Evolutionary conservation across 2,888 invertebrate species (phyloP), one percentile per base, ranked within the genome.

Genomic region (Phoenoteleia sp.): DNA sequence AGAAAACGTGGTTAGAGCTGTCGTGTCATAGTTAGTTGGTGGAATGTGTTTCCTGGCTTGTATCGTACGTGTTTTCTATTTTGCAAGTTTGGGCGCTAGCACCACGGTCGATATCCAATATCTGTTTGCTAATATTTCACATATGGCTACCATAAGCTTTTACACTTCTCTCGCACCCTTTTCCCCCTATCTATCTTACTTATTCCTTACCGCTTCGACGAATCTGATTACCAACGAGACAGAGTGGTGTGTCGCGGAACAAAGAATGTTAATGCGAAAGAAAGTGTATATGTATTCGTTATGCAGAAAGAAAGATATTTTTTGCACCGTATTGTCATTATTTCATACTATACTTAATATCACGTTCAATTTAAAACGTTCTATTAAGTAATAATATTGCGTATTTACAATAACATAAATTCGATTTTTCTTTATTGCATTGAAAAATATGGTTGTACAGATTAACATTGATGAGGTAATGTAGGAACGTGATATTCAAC

Each of bases 61-160:
- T 82, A 80, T 76, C 66, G 75, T 74, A 69, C 85, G 84, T 84
- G 84, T 85, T 87, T 88, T 86, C 85, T 82, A 86, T 86, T 87
- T 86, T 84, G 82, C 77, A 72, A 87, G 85, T 85, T 86, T 71
- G 79, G 62, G 47, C 67, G 56, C 56, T 47, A 69, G 66, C 49
- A 56, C 77, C 45, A 80, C 86, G 87, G 74, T 86, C 88, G 87
- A 89, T 88, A 89, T 84, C 87, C 87, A 89, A 89, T 89, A 88
- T 87, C 87, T 87, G 87, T 89, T 89, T 88, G 87, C 87, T 87
- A 88, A 88, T 89, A 88, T 87, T 87, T 87, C 88, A 87, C 87
- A 84, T 87, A 87, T 81, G 87, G 81, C 71, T 86, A 82, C 85
- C 81, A 83, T 76, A 81, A 80, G 67, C 87, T 83, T 76, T 87